phyloP scores from a whole-genome alignment of 2,113 vertebrate species.

The Dolichallabes microphthalmus region DNA sequence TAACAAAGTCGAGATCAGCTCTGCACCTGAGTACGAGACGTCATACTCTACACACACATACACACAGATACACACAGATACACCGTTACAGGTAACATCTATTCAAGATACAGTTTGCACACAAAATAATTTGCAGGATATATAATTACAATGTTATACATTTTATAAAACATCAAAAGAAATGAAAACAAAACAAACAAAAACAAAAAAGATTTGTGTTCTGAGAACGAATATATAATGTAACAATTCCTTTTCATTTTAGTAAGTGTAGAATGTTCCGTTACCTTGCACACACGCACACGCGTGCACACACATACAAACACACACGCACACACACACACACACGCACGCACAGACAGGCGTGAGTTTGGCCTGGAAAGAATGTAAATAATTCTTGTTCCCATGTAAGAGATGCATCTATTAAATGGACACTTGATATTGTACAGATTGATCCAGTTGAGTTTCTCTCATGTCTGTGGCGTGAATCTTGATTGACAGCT shows the following conservation, averaged over 20 bases:
- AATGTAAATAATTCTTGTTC: conserved; percentile 54
- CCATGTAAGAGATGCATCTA: conserved; percentile 40
- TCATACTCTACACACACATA: background rate
- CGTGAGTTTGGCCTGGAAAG: conserved; percentile 6
- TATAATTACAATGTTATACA: background rate
- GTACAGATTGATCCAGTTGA: conserved; percentile 43
- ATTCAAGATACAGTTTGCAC: background rate
- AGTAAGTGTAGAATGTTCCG: conserved; percentile 1
- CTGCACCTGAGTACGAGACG: background rate
- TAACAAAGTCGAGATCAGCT: too few relatives aligned
- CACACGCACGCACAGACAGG: conserved; percentile 10
- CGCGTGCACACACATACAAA: too few relatives aligned
- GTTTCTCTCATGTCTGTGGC: conserved; percentile 37
- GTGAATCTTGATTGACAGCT: conserved; percentile 46
- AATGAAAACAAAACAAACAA: background rate
- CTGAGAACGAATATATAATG: too few relatives aligned
- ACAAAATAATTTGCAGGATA: background rate
- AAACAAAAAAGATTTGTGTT: background rate
- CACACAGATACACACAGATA: background rate
- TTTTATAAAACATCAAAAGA: background rate
- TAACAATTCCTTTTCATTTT: background rate
- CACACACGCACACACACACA: too few relatives aligned
- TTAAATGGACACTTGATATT: conserved; percentile 48
- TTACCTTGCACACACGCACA: background rate
- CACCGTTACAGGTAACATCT: background rate